A percentile compares a stretch with the other conserved stretches of the same genome.
Conservation (phyloP, 2,113 vertebrate genomes). For the Ciconia boyciana region DNA sequence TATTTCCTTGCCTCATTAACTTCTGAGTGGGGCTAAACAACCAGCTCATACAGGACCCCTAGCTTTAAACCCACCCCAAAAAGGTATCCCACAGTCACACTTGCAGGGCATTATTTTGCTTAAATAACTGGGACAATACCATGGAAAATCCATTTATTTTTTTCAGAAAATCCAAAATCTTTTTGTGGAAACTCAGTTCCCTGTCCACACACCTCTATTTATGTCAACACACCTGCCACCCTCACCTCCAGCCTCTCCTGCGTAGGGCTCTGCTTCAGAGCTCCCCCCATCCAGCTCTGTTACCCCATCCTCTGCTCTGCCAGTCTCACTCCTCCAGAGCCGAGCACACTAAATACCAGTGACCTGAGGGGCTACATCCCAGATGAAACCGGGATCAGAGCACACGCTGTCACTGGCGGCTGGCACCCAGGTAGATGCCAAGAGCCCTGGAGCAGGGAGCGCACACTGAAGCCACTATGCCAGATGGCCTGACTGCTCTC, state of each 20-base stretch:
- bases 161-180: background rate
- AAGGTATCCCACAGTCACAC: background rate
- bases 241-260: background rate
- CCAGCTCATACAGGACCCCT: background rate
- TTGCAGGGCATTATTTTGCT: background rate
- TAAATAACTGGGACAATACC: background rate
- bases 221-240: background rate
- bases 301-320: background rate
- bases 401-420: background rate
- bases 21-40: background rate
- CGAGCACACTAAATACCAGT: background rate
- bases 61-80: background rate
- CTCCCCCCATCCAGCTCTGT: background rate
- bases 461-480: background rate
- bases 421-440: background rate
- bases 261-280: background rate
- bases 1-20: background rate
- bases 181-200: background rate
- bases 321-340: background rate
- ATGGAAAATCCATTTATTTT: background rate
- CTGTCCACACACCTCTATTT: background rate
- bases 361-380: background rate
- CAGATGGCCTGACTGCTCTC: constrained; percentile 40
- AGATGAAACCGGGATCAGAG: background rate
- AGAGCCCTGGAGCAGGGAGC: background rate